Evolutionary conservation across 2,888 invertebrate species (phyloP).

Genomic region (Lordiphosa fenestrarum): DNA sequence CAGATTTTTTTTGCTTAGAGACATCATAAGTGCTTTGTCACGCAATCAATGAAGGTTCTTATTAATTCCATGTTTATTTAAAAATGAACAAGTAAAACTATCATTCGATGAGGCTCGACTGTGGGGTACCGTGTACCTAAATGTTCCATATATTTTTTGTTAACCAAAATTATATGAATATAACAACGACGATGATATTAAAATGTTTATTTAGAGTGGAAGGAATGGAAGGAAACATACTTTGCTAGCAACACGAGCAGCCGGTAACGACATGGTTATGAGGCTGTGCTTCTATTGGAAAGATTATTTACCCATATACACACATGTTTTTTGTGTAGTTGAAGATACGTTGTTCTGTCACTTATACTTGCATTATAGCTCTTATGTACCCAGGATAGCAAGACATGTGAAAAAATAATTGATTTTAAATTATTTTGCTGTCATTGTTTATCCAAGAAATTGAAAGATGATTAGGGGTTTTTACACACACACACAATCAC

Average conservation of each 20-base stretch:
- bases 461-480: slow-evolving; percentile 60
- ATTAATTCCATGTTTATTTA: slow-evolving; percentile 45
- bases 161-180: too few relatives aligned
- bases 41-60: slow-evolving; percentile 57
- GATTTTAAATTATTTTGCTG: slow-evolving; percentile 65
- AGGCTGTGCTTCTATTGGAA: too few relatives aligned
- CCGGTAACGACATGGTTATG: too few relatives aligned
- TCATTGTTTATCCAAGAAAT: slow-evolving; percentile 69
- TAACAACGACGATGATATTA: too few relatives aligned
- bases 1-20: slow-evolving; percentile 22
- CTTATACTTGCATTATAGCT: slow-evolving; percentile 7
- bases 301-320: neutral
- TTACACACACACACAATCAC: slow-evolving; percentile 11
- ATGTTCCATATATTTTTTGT: too few relatives aligned
- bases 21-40: slow-evolving; percentile 53
- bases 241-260: too few relatives aligned
- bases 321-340: neutral
- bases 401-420: slow-evolving; percentile 65
- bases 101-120: slow-evolving; percentile 4
- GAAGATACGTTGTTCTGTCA: slow-evolving; percentile 7
- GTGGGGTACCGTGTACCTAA: neutral
- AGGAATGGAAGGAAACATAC: too few relatives aligned
- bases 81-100: slow-evolving; percentile 22
- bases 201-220: too few relatives aligned
- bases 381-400: slow-evolving; percentile 28